These are phyloP conservation scores for Thecocarcelia acutangulata DNA, from an alignment of 2,888 invertebrate species.

Conservation along the genomic window DNA sequence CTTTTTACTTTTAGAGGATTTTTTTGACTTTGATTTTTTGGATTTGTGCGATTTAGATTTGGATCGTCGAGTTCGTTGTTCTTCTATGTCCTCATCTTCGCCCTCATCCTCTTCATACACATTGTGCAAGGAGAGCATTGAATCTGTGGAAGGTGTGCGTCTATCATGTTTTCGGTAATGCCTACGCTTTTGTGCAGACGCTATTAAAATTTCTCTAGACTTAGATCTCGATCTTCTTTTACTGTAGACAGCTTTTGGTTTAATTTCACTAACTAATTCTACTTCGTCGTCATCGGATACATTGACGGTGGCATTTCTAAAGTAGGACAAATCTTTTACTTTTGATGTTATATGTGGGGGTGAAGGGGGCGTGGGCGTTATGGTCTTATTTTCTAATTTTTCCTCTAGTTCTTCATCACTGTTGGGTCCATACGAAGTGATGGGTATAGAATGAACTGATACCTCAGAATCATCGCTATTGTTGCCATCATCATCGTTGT, in stretches of 20 bases:
- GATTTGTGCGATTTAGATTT: constrained; percentile 64
- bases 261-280: constrained; percentile 41
- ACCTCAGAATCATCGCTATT: constrained; percentile 75
- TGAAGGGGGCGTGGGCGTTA: constrained; percentile 31
- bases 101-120: constrained; percentile 22
- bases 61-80: constrained; percentile 23
- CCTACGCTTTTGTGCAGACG: constrained; percentile 14
- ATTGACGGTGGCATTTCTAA: constrained; percentile 45
- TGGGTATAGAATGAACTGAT: constrained; percentile 81
- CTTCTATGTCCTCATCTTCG: neutral
- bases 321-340: constrained; percentile 8
- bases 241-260: constrained; percentile 7
- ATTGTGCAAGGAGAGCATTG: constrained; percentile 32
- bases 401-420: constrained; percentile 73
- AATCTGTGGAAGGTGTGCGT: constrained; percentile 46
- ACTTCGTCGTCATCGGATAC: constrained; percentile 59
- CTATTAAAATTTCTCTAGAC: constrained; percentile 26
- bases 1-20: constrained; percentile 75
- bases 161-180: constrained; percentile 59
- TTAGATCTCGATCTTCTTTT: constrained; percentile 51
- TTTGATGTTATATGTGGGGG: constrained; percentile 21
- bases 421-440: constrained; percentile 78
- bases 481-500: constrained; percentile 62
- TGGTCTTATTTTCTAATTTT: constrained; percentile 12
- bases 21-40: constrained; percentile 69